These are phyloP conservation scores for Notothenia rossii DNA, from an alignment of 2,113 vertebrate species.

Conservation along the genomic window DNA sequence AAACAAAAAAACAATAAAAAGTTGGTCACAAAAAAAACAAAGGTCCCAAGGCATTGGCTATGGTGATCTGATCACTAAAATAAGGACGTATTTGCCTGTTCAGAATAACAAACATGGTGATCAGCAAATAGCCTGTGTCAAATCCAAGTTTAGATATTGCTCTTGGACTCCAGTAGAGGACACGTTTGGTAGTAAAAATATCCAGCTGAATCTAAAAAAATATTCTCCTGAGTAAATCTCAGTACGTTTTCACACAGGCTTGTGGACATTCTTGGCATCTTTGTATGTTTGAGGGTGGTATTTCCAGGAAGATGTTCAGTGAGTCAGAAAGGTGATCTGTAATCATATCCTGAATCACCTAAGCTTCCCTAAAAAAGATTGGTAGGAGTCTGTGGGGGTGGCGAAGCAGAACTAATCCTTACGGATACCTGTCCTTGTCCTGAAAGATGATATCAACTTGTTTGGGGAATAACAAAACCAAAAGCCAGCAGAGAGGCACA, in stretches of 20 bases:
- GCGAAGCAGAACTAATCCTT: conserved; percentile 4
- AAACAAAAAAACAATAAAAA: no score
- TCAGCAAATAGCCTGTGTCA: not conserved
- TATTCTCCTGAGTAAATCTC: conserved; percentile 17
- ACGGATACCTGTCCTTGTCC: conserved; percentile 8
- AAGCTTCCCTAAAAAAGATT: not conserved
- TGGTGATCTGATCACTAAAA: not conserved
- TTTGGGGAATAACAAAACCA: not conserved
- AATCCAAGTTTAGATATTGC: not conserved
- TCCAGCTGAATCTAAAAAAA: not conserved
- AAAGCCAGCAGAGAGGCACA: not conserved
- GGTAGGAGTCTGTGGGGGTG: not conserved
- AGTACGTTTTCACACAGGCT: conserved; percentile 23
- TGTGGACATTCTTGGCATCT: conserved; percentile 43
- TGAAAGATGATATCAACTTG: conserved; percentile 16
- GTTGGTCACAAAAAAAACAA: not conserved
- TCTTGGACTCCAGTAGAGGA: not conserved
- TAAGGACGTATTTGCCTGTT: not conserved
- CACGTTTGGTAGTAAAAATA: not conserved
- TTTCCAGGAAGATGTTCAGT: conserved; percentile 71
- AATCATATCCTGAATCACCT: conserved; percentile 72
- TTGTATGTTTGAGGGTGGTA: conserved; percentile 44
- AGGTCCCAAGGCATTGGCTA: not conserved
- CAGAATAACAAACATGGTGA: not conserved
- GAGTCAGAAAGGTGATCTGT: conserved; percentile 70